Conservation (phyloP, 2,888 invertebrate species). For the Zaprionus bogoriensis region DNA sequence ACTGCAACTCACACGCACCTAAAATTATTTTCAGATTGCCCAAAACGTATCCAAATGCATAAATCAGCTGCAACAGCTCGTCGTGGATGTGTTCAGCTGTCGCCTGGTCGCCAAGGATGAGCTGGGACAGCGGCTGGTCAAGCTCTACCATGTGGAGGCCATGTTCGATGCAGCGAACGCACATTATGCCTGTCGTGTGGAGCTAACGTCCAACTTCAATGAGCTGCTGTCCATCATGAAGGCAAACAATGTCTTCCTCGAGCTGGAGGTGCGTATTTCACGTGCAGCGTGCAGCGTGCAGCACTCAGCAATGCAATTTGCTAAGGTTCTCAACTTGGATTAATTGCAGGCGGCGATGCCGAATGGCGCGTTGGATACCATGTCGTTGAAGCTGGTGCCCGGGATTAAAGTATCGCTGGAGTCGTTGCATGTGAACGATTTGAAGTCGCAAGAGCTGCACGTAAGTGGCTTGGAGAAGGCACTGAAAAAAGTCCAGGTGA, state of each 20-base stretch:
- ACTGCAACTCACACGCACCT: neutral
- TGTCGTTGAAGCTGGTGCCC: conserved; percentile 81
- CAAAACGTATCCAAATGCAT: conserved; percentile 80
- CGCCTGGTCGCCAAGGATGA: conserved; percentile 77
- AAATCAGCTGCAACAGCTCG: conserved; percentile 69
- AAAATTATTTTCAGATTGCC: conserved; percentile 71
- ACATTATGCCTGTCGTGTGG: conserved; percentile 81
- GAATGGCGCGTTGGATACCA: conserved; percentile 79
- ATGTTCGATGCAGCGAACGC: conserved; percentile 76
- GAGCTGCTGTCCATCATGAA: conserved; percentile 79
- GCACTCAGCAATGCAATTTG: neutral
- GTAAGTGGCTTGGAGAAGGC: conserved; percentile 85
- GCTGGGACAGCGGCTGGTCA: conserved; percentile 70
- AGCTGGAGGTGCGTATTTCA: conserved; percentile 80
- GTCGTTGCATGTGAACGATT: conserved; percentile 70
- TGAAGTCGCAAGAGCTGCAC: conserved; percentile 80
- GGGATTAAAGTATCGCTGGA: conserved; percentile 80
- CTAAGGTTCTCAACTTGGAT: conserved; percentile 3
- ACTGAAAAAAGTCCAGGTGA: conserved; percentile 84
- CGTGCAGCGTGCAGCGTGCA: neutral
- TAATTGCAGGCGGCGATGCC: conserved; percentile 75
- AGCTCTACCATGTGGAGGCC: conserved; percentile 78
- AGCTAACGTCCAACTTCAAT: conserved; percentile 73
- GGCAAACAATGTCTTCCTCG: conserved; percentile 80
- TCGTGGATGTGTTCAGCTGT: conserved; percentile 79